A percentile compares a stretch with the other conserved stretches of the same genome.
Conservation (phyloP, 1,140 invertebrate genomes). For the Lerema accius region DNA sequence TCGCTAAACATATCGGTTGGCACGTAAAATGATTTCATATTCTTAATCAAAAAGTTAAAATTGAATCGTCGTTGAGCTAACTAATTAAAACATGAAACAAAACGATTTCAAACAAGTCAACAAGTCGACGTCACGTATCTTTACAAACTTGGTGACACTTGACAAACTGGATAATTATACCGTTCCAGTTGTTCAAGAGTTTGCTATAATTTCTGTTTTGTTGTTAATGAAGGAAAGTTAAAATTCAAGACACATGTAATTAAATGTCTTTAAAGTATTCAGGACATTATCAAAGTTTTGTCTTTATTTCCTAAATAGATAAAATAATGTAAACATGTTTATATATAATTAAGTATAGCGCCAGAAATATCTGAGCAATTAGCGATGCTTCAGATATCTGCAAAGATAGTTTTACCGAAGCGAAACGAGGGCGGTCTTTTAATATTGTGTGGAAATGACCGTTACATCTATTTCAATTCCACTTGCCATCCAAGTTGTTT, state of each 20-base stretch:
- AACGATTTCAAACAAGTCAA: conserved; percentile 28
- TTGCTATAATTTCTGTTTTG: conserved; percentile 1
- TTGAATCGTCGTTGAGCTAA: conserved; percentile 18
- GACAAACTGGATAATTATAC: conserved; percentile 26
- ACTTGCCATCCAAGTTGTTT: background rate
- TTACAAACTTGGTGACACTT: conserved; percentile 26
- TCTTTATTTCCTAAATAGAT: too few species aligned
- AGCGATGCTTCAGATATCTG: too few species aligned
- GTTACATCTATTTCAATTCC: too few species aligned
- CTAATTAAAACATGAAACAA: conserved; percentile 24
- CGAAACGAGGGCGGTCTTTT: too few species aligned
- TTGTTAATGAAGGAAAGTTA: conserved; percentile 3
- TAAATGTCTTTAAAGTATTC: background rate
- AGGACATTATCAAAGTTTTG: too few species aligned
- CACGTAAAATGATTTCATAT: conserved; percentile 5
- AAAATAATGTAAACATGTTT: too few species aligned
- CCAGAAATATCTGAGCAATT: too few species aligned
- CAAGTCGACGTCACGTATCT: conserved; percentile 23
- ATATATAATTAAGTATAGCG: too few species aligned
- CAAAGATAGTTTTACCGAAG: too few species aligned
- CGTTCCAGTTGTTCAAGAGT: conserved; percentile 6
- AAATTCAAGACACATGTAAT: background rate
- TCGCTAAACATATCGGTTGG: too few species aligned
- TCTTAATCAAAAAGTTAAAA: conserved; percentile 2
- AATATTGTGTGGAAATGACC: too few species aligned